These are phyloP conservation scores for Acleris literana DNA, from an alignment of 2,888 invertebrate genomes.

Conservation along the genomic window DNA sequence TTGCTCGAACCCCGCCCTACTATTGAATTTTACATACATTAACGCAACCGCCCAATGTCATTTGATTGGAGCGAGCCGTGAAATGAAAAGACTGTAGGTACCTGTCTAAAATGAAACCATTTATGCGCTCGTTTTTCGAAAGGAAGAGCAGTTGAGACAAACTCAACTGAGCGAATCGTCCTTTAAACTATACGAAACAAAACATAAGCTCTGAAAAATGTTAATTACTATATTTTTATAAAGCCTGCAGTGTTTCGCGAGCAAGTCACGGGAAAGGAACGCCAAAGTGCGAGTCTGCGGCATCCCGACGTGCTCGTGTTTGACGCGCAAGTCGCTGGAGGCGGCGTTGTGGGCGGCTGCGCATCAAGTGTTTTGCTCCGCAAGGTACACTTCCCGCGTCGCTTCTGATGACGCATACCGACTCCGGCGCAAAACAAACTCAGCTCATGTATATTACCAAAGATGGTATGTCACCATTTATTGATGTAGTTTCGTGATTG, in stretches of 20 bases:
- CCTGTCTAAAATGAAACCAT: no score
- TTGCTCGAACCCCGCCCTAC: no score
- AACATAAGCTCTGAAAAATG: conserved; percentile 19
- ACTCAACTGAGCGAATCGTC: no score
- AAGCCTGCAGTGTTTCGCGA: not conserved
- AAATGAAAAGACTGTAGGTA: no score
- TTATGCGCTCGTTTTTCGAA: no score
- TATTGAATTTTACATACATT: no score
- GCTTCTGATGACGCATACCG: conserved; percentile 65
- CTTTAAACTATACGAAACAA: conserved; percentile 4
- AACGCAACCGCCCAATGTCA: no score
- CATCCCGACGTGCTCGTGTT: conserved; percentile 16
- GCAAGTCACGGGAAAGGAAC: not conserved
- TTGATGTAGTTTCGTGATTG: conserved; percentile 46
- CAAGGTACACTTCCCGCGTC: conserved; percentile 56
- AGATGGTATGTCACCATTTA: conserved; percentile 56
- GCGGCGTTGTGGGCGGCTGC: conserved; percentile 55
- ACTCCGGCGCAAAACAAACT: conserved; percentile 45
- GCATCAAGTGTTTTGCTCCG: conserved; percentile 61
- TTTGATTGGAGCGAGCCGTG: no score
- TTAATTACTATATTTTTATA: conserved; percentile 14
- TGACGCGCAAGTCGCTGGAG: conserved; percentile 54
- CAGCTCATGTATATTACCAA: conserved; percentile 59
- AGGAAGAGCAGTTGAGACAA: no score
- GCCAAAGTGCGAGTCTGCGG: not conserved